Base-by-base conservation (phyloP, 2,797 vertebrate genomes). In the Scarus forsteni region DNA sequence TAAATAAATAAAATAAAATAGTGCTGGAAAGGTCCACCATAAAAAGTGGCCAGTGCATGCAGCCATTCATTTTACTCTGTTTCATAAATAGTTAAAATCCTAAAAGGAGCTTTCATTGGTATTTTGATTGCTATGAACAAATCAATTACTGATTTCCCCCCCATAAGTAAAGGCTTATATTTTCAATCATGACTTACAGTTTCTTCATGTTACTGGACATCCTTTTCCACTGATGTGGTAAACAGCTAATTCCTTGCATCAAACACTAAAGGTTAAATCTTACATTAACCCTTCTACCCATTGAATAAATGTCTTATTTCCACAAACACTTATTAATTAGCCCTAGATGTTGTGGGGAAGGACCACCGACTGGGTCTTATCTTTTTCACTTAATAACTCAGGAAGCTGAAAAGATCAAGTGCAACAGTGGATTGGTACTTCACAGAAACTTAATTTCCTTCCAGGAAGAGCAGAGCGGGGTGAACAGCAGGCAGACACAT, bases 361-460 rank as follows among this genome's bases (percentile, higher is more conserved):
- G 13, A 59, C 12, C 13, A 49, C 34, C 0, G 43, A 73, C 38
- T 60, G 53, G 14, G 48, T 56, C 62, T 66, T 63, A 72, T 68
- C 55, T 62, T 71, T 69, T 57, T 66, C 58, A 72, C n/a, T 66
- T 79, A 70, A 70, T 76, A 78, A 84, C 62, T 55, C 11, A 16
- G 42, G 44, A 77, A 76, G 53, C 43, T 15, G 40, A 50, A 13
- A 7, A 71, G 73, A 79, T 81, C 59, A 78, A 66, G 66, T 49
- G 42, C 43, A 49, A 60, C 64, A 75, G 55, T 42, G 58, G 66
- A 78, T 11, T 38, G 52, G 61, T 63, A 63, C 51, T 88, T 87
- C 78, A 56, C 35, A 66, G 83, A 80, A 85, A 70, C 57, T 68
- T 65, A 56, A 83, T 75, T 72, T 56, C 50, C 44, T 80, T 86